Base-by-base conservation (phyloP, 2,888 invertebrate species). In the Pyrrhia umbra region DNA sequence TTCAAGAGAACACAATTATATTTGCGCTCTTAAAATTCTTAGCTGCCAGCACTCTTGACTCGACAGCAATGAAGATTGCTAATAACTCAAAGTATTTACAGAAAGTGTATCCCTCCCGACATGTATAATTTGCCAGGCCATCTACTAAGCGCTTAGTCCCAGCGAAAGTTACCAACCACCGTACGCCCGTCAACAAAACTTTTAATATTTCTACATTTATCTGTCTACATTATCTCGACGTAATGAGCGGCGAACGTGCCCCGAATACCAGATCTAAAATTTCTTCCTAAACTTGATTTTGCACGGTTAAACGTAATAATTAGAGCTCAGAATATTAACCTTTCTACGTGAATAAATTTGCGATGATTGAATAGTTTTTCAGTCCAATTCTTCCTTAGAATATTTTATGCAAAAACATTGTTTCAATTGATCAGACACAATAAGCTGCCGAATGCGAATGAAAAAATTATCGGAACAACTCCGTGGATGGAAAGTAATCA, bases 131-230 rank as follows among this genome's bases (percentile, higher is more conserved):
- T 43, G 15, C 49, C 34, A 54, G 16, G 42, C 56, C 64, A 61
- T 66, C 51, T 25, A 20, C 27, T 42, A 71, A 55, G 20, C 50
- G 46, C 23, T 72, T 16, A 16, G 45, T 16, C 45, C n/a, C 39
- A n/a, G 58, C 10, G 73, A 66, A 72, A 61, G 73, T 65, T 55
- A 42, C 15, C 20, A 52, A 40, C 55, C 45, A 20, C 18, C 20
- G 46, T 25, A 59, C 34, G 43, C 42, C 16, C 54, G 49, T 66
- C 59, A 67, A 52, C 62, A 51, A 57, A 59, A 71, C 25, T 79
- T 75, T 70, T 63, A 75, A 75, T 78, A 76, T 77, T 79, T 43
- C 50, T 57, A 58, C 58, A 69, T 67, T 56, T 66, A 68, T 65
- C 56, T 39, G 65, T 59, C 55, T 52, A 62, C 59, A 67, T 62